Percentiles rank a stretch among this genome's conserved stretches.
phyloP scores from a whole-genome alignment of 2,888 invertebrate genomes.

The Steromphala cineraria region DNA sequence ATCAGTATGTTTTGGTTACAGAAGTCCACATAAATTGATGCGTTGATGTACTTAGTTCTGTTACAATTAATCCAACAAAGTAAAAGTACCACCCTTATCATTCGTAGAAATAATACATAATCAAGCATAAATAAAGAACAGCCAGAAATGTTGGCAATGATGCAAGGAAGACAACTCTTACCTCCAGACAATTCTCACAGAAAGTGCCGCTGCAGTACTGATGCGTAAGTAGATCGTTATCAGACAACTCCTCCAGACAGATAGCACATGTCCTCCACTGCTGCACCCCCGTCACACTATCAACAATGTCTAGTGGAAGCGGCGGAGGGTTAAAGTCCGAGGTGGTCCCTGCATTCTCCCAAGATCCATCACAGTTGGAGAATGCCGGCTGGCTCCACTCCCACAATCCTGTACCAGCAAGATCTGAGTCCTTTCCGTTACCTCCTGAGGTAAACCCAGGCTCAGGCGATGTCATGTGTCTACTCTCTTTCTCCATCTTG shows the following conservation, averaged over 20 bases:
- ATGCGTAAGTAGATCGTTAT: constrained; percentile 78
- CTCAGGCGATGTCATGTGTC: neutral
- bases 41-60: too few relatives aligned
- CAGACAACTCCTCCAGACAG: constrained; percentile 80
- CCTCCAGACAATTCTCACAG: constrained; percentile 80
- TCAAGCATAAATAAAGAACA: neutral
- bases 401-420: constrained; percentile 51
- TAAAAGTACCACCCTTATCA: too few relatives aligned
- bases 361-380: neutral
- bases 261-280: constrained; percentile 78
- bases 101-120: too few relatives aligned
- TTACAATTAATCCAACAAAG: too few relatives aligned
- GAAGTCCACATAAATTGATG: too few relatives aligned
- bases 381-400: constrained; percentile 35
- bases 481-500: neutral
- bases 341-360: neutral
- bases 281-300: constrained; percentile 32
- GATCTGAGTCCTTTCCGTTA: neutral
- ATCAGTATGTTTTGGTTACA: too few relatives aligned
- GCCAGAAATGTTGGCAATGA: neutral
- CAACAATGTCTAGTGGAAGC: neutral
- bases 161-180: constrained; percentile 59
- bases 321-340: neutral
- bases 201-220: constrained; percentile 79
- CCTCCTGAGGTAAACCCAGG: neutral